Evolutionary conservation across 2,797 vertebrate species (phyloP).

Genomic region (Chloroceryle inda): DNA sequence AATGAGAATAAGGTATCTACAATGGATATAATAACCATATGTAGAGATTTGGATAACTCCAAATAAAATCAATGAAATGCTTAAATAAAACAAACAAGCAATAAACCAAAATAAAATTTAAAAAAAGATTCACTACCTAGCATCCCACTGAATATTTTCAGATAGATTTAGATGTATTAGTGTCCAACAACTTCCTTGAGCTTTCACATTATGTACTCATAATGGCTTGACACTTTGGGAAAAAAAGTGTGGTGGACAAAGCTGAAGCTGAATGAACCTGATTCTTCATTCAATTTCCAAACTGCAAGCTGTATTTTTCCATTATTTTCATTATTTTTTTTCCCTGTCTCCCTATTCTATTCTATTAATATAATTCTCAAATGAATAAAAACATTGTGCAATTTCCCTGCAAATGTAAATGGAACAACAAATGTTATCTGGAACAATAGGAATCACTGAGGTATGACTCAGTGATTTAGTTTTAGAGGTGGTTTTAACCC

Average conservation of each 20-base stretch:
- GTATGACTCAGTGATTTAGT: not conserved
- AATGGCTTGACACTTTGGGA: not conserved
- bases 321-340: not conserved
- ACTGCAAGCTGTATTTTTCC: not conserved
- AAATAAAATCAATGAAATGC: not conserved
- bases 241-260: not conserved
- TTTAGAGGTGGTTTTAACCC: not conserved
- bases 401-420: not conserved
- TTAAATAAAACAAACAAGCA: not conserved
- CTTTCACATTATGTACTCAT: not conserved
- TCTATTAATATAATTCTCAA: not conserved
- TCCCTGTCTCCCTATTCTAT: no score
- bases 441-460: not conserved
- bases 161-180: not conserved
- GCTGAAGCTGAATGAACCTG: not conserved
- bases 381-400: not conserved
- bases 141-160: not conserved
- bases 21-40: not conserved
- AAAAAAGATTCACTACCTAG: not conserved
- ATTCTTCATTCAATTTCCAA: not conserved
- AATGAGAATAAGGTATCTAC: not conserved
- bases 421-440: not conserved
- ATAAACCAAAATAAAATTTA: not conserved
- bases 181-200: not conserved
- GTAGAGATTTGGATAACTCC: not conserved